phyloP scores from a whole-genome alignment of 1,140 invertebrate species.

The Oscheius sp. region DNA sequence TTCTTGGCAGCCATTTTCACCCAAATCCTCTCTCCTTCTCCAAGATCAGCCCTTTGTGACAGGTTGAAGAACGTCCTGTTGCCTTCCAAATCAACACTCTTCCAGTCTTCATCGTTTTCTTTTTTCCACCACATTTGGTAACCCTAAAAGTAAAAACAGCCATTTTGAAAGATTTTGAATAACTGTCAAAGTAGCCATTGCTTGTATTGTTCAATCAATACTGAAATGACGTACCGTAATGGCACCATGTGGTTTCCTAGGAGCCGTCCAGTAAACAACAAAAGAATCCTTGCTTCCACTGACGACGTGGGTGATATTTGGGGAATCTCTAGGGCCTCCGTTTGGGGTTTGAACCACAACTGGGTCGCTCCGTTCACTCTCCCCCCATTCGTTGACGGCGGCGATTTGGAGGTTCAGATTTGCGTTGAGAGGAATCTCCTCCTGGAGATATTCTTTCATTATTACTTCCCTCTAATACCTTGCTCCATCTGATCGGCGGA shows the following conservation, averaged over 20 bases:
- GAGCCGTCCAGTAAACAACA: neutral
- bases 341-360: neutral
- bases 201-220: no score
- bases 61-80: neutral
- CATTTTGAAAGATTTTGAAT: neutral
- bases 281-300: neutral
- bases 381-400: neutral
- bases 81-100: neutral
- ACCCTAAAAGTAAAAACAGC: neutral
- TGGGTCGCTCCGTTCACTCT: neutral
- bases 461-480: neutral
- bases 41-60: neutral
- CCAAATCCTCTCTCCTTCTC: neutral
- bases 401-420: neutral
- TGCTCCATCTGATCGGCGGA: conserved; percentile 3
- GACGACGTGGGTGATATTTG: neutral
- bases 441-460: neutral
- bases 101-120: neutral
- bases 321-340: neutral
- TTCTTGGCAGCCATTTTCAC: neutral
- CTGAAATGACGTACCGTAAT: no score
- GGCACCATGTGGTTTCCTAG: neutral
- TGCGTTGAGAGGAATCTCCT: neutral
- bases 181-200: no score
- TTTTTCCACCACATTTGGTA: neutral